Evolutionary conservation across 2,888 invertebrate species (phyloP).

Genomic region (Spicauda simplicius): DNA sequence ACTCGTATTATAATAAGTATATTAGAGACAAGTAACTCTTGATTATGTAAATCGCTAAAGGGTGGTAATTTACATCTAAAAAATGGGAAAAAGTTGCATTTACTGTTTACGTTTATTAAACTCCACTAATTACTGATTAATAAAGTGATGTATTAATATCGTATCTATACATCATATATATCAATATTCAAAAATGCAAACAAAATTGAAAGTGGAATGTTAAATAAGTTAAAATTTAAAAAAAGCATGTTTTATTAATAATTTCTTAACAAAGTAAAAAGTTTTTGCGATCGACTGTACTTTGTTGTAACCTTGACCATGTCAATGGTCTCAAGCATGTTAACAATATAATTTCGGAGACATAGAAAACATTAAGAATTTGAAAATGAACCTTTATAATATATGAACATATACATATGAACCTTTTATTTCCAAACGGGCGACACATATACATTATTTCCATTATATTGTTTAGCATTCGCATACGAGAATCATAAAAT

Average conservation of each 20-base stretch:
- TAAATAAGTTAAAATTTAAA: too few species aligned
- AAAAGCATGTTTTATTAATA: background rate
- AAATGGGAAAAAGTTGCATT: too few species aligned
- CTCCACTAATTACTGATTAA: too few species aligned
- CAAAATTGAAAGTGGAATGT: too few species aligned
- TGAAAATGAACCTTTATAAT: background rate
- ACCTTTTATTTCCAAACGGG: background rate
- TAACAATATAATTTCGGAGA: background rate
- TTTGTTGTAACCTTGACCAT: conserved; percentile 18
- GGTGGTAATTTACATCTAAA: too few species aligned
- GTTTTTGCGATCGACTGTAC: conserved; percentile 9
- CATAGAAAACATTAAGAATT: background rate
- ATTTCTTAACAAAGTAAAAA: background rate
- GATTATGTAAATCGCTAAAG: too few species aligned
- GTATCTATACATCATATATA: too few species aligned
- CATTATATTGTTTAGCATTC: background rate
- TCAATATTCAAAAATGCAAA: too few species aligned
- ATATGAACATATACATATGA: background rate
- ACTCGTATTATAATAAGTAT: background rate
- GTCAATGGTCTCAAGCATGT: conserved; percentile 15
- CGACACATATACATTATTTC: background rate
- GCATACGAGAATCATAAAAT: background rate
- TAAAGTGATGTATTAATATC: too few species aligned
- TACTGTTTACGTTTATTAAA: too few species aligned
- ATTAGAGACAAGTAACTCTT: too few species aligned